Evolutionary conservation across 2,113 vertebrate species (phyloP), one percentile per base, ranked within the genome.

Genomic region (Saguinus midas): DNA sequence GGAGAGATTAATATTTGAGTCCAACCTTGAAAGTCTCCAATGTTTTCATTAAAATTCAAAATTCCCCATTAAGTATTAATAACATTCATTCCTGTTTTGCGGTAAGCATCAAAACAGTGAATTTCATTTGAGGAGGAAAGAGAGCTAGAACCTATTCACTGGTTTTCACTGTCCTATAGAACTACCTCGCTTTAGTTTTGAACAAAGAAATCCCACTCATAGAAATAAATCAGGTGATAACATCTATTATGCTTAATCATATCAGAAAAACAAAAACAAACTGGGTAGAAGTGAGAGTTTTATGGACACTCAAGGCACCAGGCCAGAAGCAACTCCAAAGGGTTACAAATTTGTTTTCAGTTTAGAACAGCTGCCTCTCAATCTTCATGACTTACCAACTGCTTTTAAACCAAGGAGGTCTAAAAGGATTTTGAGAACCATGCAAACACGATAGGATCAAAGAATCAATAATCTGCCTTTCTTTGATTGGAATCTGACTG

Each of bases 41-140:
- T 82, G 73, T 95, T 96, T 94, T 94, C 37, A 96, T 96, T 97
- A 96, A 95, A 97, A 96, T 97, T 95, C 91, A 96, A 91, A 72
- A 85, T 66, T 90, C 14, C 5, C n/a, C 90, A 92, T 85, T 91
- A 97, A 87, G 32, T 94, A 96, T 97, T 97, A 97, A 96, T 95
- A 92, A 82, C 37, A 92, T 85, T 94, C 79, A 95, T 96, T 97
- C 72, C 45, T 94, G 20, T 94, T 97, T 97, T 95, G 64, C 23
- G 97, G 73, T 82, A 76, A 92, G 84, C 55, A 72, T 64, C 76
- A 97, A 97, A 98, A 70, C 92, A 98, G 96, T 97, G 96, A 91
- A 97, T 98, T 97, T 98, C 84, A 97, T 98, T 96, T 97, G 81
- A 29, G 29, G 48, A 93, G 52, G n/a, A 72, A 94, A 58, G 29